A percentile compares a stretch with the other conserved stretches of the same genome.
phyloP scores from a whole-genome alignment of 2,797 vertebrate species.

The Psittacula echo region DNA sequence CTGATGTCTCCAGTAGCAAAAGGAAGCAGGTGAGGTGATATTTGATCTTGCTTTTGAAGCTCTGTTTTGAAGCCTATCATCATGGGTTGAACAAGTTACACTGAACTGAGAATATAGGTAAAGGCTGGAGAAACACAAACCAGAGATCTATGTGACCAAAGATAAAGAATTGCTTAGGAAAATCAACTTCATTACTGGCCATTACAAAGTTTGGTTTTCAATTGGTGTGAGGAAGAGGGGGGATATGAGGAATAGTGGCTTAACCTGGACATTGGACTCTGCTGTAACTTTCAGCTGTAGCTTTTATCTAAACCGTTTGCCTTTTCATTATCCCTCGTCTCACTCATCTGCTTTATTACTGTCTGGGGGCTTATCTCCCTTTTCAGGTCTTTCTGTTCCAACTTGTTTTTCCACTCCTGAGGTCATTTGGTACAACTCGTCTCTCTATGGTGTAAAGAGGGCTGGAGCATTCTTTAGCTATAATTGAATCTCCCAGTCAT shows the following conservation, averaged over 20 bases:
- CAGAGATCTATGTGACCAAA: background rate
- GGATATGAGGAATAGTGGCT: background rate
- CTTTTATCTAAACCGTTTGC: background rate
- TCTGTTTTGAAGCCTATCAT: background rate
- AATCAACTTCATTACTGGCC: background rate
- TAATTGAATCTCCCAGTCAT: background rate
- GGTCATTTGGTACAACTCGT: background rate
- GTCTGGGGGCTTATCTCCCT: background rate
- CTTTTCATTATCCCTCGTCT: background rate
- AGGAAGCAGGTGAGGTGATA: constrained; percentile 26
- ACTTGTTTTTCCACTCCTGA: background rate
- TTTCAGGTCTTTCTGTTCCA: background rate
- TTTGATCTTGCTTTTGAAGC: constrained; percentile 43
- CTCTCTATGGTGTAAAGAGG: background rate
- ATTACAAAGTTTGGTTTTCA: background rate
- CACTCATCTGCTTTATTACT: background rate
- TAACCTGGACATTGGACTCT: background rate
- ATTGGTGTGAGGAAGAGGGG: background rate
- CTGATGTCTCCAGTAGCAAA: constrained; percentile 7
- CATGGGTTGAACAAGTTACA: constrained; percentile 4
- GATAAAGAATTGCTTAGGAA: background rate
- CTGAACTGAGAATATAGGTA: constrained; percentile 16
- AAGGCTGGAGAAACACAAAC: constrained; percentile 27
- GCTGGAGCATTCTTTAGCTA: background rate
- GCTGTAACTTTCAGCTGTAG: background rate